These are phyloP conservation scores for Cryptocephalus moraei DNA, from an alignment of 2,888 invertebrate genomes.

Conservation along the genomic window DNA sequence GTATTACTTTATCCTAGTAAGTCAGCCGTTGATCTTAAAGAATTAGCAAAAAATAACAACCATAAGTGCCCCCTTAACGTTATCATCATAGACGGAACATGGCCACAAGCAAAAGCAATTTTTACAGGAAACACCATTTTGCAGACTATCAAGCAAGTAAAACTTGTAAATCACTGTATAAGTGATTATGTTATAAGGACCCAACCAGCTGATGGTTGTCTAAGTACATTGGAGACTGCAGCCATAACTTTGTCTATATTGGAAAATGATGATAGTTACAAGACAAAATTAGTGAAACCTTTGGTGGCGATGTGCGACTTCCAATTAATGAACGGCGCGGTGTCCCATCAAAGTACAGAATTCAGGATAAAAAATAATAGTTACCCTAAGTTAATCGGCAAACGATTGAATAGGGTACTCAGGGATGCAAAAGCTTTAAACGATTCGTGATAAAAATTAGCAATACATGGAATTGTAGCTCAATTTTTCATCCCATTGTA, in stretches of 20 bases:
- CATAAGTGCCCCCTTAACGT: constrained; percentile 50
- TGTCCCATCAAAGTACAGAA: constrained; percentile 88
- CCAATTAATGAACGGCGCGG: constrained; percentile 85
- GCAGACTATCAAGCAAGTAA: constrained; percentile 68
- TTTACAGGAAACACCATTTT: constrained; percentile 72
- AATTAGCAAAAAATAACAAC: constrained; percentile 25
- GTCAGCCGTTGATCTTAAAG: constrained; percentile 48
- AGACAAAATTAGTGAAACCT: constrained; percentile 62
- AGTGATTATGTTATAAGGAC: constrained; percentile 90
- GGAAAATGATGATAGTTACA: constrained; percentile 58
- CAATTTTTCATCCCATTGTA: no score
- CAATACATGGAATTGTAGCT: no score
- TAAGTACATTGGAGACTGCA: constrained; percentile 84
- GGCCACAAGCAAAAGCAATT: constrained; percentile 91
- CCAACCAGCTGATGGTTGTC: constrained; percentile 83
- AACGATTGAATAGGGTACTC: constrained; percentile 54
- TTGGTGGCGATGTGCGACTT: constrained; percentile 74
- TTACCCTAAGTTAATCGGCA: constrained; percentile 73
- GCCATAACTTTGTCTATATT: constrained; percentile 68
- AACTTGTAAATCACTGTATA: constrained; percentile 57
- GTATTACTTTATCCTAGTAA: constrained; percentile 73
- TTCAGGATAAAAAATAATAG: constrained; percentile 69
- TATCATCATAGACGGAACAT: constrained; percentile 85
- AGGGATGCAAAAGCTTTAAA: constrained; percentile 27
- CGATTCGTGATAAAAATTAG: no score